Percentiles rank a stretch among this genome's conserved stretches.
phyloP scores from a whole-genome alignment of 2,113 vertebrate genomes.

The Scytalopus superciliaris region DNA sequence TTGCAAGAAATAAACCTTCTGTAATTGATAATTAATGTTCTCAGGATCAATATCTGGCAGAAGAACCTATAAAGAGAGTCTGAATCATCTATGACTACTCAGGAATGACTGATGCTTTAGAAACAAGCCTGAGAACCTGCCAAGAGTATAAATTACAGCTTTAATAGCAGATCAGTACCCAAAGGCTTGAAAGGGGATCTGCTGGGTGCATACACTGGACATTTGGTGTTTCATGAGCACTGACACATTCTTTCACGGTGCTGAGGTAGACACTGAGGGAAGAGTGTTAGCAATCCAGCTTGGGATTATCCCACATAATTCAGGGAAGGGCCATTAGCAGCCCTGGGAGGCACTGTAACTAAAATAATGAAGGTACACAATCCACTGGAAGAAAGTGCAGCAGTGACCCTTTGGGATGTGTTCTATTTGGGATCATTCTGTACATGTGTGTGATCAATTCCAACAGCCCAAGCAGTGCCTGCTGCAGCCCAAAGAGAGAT shows the following conservation, averaged over 20 bases:
- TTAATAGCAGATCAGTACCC: conserved; percentile 28
- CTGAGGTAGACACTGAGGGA: not conserved
- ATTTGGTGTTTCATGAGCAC: not conserved
- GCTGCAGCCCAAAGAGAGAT: not conserved
- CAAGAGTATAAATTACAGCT: conserved; percentile 69
- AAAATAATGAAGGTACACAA: not conserved
- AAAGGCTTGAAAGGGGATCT: not conserved
- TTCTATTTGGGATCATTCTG: not conserved
- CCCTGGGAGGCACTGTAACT: not conserved
- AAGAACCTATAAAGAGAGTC: conserved; percentile 55
- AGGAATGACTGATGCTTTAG: conserved; percentile 67
- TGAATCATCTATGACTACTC: conserved; percentile 68
- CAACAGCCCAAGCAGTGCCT: not conserved
- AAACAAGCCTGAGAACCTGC: conserved; percentile 53
- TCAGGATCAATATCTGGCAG: conserved; percentile 76
- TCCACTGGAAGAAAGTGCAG: not conserved
- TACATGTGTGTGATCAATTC: not conserved
- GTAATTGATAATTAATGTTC: conserved; percentile 82
- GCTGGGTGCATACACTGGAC: not conserved
- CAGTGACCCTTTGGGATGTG: not conserved
- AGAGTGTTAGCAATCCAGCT: not conserved
- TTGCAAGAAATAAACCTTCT: conserved; percentile 74
- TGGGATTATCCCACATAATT: not conserved
- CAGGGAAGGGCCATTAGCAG: not conserved
- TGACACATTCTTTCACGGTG: not conserved